Base-by-base conservation (phyloP, 2,113 vertebrate species). In the Haemorhous mexicanus region DNA sequence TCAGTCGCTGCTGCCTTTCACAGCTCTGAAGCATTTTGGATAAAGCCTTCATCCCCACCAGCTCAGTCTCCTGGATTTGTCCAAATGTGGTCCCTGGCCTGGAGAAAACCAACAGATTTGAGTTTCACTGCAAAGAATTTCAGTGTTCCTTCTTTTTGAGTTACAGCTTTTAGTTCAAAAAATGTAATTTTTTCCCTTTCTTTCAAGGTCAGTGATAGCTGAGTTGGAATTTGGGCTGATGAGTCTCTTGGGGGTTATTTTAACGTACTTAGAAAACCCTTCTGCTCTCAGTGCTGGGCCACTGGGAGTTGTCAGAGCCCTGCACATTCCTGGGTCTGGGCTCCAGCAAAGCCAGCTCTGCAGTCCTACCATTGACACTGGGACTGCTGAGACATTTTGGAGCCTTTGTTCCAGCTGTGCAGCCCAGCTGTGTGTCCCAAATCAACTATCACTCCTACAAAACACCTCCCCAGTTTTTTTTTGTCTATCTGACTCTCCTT, bases 401-500 rank as follows among this genome's bases (percentile, higher is more conserved):
- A 76, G 30, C 77, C 49, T 64, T 69, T 79, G 47, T 83, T 93
- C 17, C 58, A 7, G 8, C 4, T 4, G 4, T 33, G 39, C 44
- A 53, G 21, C 44, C 41, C 30, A 66, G 64, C 56, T 53, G 13
- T 21, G 52, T 61, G 7, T 41, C 61, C 61, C 91, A 64, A 4
- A 64, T 30, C 32, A 76, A 55, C 33, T 2, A 33, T 20, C 0
- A 0, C 59, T 70, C 23, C 50, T 47, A 23, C 37, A 41, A 69
- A 64, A 18, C 33, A 30, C 10, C 26, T 64, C 43, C 23, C 10
- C 4, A 0, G n/a, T n/a, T 19, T 46, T 14, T 15, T 50, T 61
- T 27, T n/a, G 8, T 37, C 37, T 49, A 53, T 15, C 28, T 12
- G 11, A 17, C 27, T 68, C n/a, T 35, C n/a, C 52, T 50, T 33